Conservation (phyloP, 2,888 invertebrate genomes). For the Bibio marci region DNA sequence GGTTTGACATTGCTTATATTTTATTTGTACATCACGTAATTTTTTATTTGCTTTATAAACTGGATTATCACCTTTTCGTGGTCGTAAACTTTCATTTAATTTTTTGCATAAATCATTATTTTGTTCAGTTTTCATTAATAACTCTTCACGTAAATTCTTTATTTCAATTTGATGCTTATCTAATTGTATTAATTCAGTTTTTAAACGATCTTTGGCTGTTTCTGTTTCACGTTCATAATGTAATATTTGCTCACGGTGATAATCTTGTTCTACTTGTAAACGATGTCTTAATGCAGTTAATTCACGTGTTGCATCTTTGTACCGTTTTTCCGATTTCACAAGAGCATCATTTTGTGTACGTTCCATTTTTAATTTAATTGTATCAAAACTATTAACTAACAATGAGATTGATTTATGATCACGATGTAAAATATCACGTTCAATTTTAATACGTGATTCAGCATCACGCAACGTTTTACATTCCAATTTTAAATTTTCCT, state of each 20-base stretch:
- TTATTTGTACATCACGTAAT: constrained; percentile 51
- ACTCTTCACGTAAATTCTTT: constrained; percentile 38
- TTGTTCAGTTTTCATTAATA: constrained; percentile 40
- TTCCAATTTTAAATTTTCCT: constrained; percentile 60
- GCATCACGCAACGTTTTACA: constrained; percentile 58
- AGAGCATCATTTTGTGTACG: constrained; percentile 67
- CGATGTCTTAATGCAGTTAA: constrained; percentile 59
- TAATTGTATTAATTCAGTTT: constrained; percentile 52
- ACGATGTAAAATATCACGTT: constrained; percentile 59
- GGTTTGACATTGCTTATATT: constrained; percentile 39
- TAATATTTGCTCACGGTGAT: constrained; percentile 51
- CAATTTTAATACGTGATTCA: constrained; percentile 59
- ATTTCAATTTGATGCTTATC: constrained; percentile 44
- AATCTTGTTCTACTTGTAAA: constrained; percentile 68
- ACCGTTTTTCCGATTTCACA: constrained; percentile 51
- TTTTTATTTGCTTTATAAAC: constrained; percentile 44
- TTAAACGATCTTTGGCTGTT: constrained; percentile 46
- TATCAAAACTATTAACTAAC: constrained; percentile 48
- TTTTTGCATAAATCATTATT: constrained; percentile 54
- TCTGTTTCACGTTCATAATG: constrained; percentile 54
- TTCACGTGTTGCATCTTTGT: constrained; percentile 63
- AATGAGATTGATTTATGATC: constrained; percentile 66
- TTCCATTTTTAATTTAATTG: constrained; percentile 77
- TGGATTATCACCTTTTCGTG: constrained; percentile 35
- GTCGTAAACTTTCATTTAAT: constrained; percentile 43